Base-by-base conservation (phyloP, 2,113 vertebrate species). In the Phasianus colchicus region DNA sequence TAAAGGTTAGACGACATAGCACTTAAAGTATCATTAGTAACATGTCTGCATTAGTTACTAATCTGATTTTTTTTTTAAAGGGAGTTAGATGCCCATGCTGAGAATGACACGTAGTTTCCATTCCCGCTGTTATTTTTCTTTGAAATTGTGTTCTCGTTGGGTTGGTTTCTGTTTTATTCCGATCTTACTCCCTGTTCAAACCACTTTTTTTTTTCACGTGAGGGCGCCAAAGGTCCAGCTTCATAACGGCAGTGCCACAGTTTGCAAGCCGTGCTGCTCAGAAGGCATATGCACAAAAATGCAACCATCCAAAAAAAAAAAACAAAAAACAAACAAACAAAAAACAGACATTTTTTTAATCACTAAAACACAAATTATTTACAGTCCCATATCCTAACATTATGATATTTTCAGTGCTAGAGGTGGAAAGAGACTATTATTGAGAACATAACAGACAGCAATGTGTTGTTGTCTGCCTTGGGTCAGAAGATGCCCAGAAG, bases 201-300 rank as follows among this genome's bases (percentile, higher is more conserved):
- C 11, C 30, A 25, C n/a, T n/a, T 8, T 47, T 65, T 72, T 72
- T 5, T 5, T 63, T 61, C 96, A 91, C 93, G 21, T 57, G 96
- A 83, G 89, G 96, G 94, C 89, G 86, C 90, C 85, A 38, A 52
- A 82, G 57, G 57, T 29, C 57, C 29, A 57, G 40, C 64, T 79
- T 25, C 30, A 21, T 22, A 16, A 47, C 19, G 70, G 20, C 13
- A 20, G 21, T 1, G 36, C 50, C 4, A 1, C 8, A 4, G 4
- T 10, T n/a, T 3, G 4, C 27, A 10, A 34, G 55, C 24, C 2
- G 24, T 1, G 1, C 32, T 32, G 74, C 76, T 18, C 42, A 17
- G 54, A 30, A 42, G 11, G 11, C 21, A 6, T 4, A 11, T 3
- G 18, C 18, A 20, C 55, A n/a, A 57, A 57, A n/a, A 20, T 12